Percentiles rank a stretch among this genome's conserved stretches.
Evolutionary conservation across 2,888 invertebrate species (phyloP).

Genomic region (Sthenelais limicola): DNA sequence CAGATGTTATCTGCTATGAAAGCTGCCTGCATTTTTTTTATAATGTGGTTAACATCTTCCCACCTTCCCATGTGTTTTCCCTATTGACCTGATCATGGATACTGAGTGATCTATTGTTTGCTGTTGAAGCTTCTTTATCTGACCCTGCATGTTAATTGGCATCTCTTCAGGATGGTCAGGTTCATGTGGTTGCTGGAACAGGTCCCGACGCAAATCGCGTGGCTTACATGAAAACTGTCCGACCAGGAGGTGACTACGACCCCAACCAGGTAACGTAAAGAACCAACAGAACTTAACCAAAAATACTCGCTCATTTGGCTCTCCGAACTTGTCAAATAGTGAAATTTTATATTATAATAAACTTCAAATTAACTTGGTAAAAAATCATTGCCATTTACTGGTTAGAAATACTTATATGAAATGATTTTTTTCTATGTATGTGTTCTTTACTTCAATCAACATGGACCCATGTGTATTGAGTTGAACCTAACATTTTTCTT

Average conservation of each 20-base stretch:
- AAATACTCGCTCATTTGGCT: no score
- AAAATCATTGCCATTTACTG: no score
- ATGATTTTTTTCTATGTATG: no score
- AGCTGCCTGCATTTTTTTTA: neutral
- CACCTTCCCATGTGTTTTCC: neutral
- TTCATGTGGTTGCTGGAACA: constrained; percentile 52
- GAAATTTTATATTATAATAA: no score
- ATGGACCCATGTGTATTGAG: no score
- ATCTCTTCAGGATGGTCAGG: constrained; percentile 45
- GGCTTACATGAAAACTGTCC: constrained; percentile 54
- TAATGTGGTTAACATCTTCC: neutral
- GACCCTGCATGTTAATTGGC: constrained; percentile 32
- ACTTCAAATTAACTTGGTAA: no score
- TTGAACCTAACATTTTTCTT: no score
- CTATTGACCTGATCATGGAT: neutral
- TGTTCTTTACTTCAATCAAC: no score
- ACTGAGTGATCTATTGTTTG: neutral
- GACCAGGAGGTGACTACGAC: constrained; percentile 45
- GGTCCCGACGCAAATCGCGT: constrained; percentile 51
- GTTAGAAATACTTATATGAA: no score
- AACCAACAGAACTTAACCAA: no score
- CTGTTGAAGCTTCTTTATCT: constrained; percentile 14
- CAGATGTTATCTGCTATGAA: no score
- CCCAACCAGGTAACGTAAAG: constrained; percentile 42
- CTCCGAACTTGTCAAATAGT: no score